These are phyloP conservation scores for Scaptomyza polygonia DNA, from an alignment of 2,888 invertebrate species.

Conservation along the genomic window DNA sequence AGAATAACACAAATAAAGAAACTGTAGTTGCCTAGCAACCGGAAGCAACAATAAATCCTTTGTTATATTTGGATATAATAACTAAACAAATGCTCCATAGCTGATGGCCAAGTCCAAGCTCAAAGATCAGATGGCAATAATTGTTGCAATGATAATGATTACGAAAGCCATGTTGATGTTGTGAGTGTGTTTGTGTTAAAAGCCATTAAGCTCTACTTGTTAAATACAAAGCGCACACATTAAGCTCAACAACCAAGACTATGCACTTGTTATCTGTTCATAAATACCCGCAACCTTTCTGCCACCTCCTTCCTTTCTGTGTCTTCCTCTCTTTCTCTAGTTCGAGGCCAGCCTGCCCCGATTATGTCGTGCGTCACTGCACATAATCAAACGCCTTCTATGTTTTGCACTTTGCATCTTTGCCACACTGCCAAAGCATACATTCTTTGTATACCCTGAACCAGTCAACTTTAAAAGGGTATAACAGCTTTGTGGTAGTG, in stretches of 20 bases:
- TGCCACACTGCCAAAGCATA: slow-evolving; percentile 20
- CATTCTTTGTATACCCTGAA: background rate
- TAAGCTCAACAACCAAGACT: slow-evolving; percentile 61
- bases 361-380: slow-evolving; percentile 57
- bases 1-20: slow-evolving; percentile 1
- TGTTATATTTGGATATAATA: slow-evolving; percentile 41
- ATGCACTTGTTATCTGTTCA: slow-evolving; percentile 66
- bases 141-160: slow-evolving; percentile 20
- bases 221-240: slow-evolving; percentile 75
- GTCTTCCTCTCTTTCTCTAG: background rate
- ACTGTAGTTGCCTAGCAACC: slow-evolving; percentile 20
- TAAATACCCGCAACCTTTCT: no score
- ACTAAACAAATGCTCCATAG: slow-evolving; percentile 9
- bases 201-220: slow-evolving; percentile 80
- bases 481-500: background rate
- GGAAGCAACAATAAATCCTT: slow-evolving; percentile 69
- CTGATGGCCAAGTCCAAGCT: slow-evolving; percentile 34
- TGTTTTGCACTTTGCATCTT: slow-evolving; percentile 43
- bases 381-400: slow-evolving; percentile 64
- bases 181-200: slow-evolving; percentile 53
- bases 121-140: slow-evolving; percentile 31
- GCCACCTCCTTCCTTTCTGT: background rate
- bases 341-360: slow-evolving; percentile 8
- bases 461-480: background rate
- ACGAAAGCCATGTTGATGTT: slow-evolving; percentile 28